Percentiles rank a stretch among this genome's conserved stretches.
phyloP scores from a whole-genome alignment of 1,140 invertebrate genomes.

The Hyphantria cunea region DNA sequence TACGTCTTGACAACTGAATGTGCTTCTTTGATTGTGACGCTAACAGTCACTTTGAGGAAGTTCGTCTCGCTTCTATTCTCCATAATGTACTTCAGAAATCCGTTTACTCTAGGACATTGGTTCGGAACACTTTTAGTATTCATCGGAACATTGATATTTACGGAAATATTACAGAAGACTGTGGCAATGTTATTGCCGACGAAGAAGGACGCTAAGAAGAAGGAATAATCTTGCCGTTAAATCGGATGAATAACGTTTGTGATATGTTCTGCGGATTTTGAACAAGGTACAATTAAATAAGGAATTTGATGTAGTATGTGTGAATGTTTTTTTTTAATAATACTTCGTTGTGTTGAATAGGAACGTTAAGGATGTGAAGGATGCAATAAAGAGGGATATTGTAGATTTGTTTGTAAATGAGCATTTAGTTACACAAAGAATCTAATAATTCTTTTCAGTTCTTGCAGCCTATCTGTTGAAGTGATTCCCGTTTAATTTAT shows the following conservation, averaged over 20 bases:
- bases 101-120: conserved; percentile 97
- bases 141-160: conserved; percentile 95
- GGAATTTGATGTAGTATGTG: too few relatives aligned
- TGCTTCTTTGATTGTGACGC: conserved; percentile 95
- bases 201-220: conserved; percentile 45
- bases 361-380: too few relatives aligned
- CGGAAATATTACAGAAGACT: conserved; percentile 85
- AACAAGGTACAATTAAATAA: too few relatives aligned
- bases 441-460: too few relatives aligned
- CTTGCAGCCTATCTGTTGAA: too few relatives aligned
- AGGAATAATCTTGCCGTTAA: conserved; percentile 34
- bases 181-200: conserved; percentile 55
- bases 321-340: too few relatives aligned
- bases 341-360: too few relatives aligned
- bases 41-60: conserved; percentile 97
- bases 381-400: too few relatives aligned
- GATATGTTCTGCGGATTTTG: too few relatives aligned
- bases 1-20: conserved; percentile 97
- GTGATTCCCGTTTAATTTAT: too few relatives aligned
- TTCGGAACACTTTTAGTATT: conserved; percentile 96
- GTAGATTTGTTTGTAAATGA: too few relatives aligned
- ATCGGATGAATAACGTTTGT: background rate
- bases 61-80: conserved; percentile 97
- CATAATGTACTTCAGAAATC: conserved; percentile 97
- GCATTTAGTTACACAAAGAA: too few relatives aligned